Evolutionary conservation across 2,888 invertebrate genomes (phyloP), one percentile per base, ranked within the genome.

Genomic region (Atethmia centrago): DNA sequence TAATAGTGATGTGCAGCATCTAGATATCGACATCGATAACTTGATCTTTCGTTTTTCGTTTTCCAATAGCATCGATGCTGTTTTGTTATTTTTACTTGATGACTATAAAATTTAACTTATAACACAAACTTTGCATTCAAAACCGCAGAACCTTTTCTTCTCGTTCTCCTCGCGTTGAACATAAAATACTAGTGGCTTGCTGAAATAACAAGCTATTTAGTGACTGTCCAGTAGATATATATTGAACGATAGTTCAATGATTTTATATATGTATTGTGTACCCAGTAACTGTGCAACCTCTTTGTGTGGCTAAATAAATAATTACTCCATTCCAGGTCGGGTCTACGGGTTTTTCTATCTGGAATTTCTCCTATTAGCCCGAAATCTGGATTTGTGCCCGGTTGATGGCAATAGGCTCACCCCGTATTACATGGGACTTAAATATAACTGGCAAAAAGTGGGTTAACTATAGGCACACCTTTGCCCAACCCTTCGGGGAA

Each of bases 1-100:
- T 61, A 0, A 25, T 86, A 90, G 89, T 77, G 86, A 71, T 84
- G 88, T 59, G 53, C 12, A 21, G 51, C 10, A n/a, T 2, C 7
- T 8, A 5, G 28, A 69, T 79, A 72, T 82, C 80, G 79, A 75
- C 74, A 59, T 21, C 4, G 45, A 12, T n/a, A 36, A 25, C 7
- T 31, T 64, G 3, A 51, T 16, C 62, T 56, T 56, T 31, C 21
- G 56, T 10, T 19, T 31, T 58, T 31, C 12, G 1, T 58, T 0
- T 14, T 31, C 7, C 12, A 31, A 31, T 31, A 9, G 0, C n/a
- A 49, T 49, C n/a, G 10, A 10, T 49, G n/a, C 10, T 16, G 7
- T 45, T 63, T 4, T 28, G 12, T 45, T 28, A n/a, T 9, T 31
- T 8, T 16, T 14, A 16, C 9, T 28, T 45, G 16, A 55, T n/a